Evolutionary conservation across 2,888 invertebrate species (phyloP).

Genomic region (Craniophora ligustri): DNA sequence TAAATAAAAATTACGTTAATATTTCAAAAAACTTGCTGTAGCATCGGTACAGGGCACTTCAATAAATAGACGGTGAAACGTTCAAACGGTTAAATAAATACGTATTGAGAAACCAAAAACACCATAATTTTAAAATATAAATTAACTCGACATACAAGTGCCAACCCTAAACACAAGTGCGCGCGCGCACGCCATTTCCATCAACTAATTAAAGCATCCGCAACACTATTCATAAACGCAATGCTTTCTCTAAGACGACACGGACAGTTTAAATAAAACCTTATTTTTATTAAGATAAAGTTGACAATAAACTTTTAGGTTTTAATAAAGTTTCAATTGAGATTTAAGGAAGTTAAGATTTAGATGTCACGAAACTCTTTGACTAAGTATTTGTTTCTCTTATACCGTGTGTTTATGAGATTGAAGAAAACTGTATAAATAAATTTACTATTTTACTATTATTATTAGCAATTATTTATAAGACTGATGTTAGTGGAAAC

Average conservation of each 20-base stretch:
- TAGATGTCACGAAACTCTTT: conserved; percentile 36
- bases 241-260: conserved; percentile 49
- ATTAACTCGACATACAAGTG: background rate
- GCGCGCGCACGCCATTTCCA: conserved; percentile 52
- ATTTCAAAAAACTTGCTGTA: too few relatives aligned
- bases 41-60: too few relatives aligned
- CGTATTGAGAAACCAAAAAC: too few relatives aligned
- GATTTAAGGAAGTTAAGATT: conserved; percentile 49
- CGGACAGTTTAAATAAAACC: conserved; percentile 12
- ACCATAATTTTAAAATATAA: too few relatives aligned
- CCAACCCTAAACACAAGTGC: conserved; percentile 38
- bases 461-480: too few relatives aligned
- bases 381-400: conserved; percentile 46
- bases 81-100: too few relatives aligned
- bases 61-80: too few relatives aligned
- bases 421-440: conserved; percentile 5
- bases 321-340: conserved; percentile 28
- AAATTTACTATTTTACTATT: too few relatives aligned
- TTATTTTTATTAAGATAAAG: fast-evolving
- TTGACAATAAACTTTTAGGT: background rate
- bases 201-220: conserved; percentile 56
- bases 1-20: too few relatives aligned
- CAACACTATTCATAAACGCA: conserved; percentile 56
- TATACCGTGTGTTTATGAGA: conserved; percentile 11
- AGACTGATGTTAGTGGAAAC: too few relatives aligned